phyloP scores from a whole-genome alignment of 2,888 invertebrate genomes.

The Chaetogeoica ovagalla region DNA sequence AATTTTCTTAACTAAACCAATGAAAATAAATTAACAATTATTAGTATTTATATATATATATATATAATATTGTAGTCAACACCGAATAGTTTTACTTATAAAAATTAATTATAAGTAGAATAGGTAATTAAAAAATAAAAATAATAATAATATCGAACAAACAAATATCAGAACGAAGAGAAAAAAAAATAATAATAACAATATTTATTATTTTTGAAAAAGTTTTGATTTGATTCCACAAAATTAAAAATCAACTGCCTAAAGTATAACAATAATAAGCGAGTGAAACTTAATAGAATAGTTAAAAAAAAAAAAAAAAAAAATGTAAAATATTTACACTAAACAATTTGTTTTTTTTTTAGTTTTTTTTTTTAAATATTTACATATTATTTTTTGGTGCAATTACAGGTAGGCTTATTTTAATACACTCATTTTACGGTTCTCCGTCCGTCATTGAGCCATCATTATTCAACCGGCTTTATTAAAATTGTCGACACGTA shows the following conservation, averaged over 20 bases:
- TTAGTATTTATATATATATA: slow-evolving; percentile 38
- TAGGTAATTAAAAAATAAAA: slow-evolving; percentile 25
- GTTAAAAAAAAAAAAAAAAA: slow-evolving; percentile 31
- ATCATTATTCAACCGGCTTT: slow-evolving; percentile 7
- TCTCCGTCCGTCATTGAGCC: slow-evolving; percentile 2
- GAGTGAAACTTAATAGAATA: slow-evolving; percentile 52
- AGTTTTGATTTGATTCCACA: slow-evolving; percentile 47
- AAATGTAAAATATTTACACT: slow-evolving; percentile 48
- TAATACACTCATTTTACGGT: slow-evolving; percentile 43
- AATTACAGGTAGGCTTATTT: slow-evolving; percentile 50
- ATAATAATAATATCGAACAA: slow-evolving; percentile 41
- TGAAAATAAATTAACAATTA: slow-evolving; percentile 49
- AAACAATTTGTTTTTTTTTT: slow-evolving; percentile 41
- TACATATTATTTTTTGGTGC: slow-evolving; percentile 51
- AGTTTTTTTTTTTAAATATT: slow-evolving; percentile 13
- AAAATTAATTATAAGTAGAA: slow-evolving; percentile 30
- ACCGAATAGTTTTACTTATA: slow-evolving; percentile 46
- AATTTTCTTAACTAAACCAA: slow-evolving; percentile 47
- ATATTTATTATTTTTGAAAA: slow-evolving; percentile 41
- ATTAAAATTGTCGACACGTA: neutral
- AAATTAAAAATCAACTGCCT: slow-evolving; percentile 49
- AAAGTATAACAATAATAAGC: slow-evolving; percentile 52
- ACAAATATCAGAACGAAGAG: slow-evolving; percentile 43
- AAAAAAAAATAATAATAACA: slow-evolving; percentile 49
- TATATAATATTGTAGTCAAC: slow-evolving; percentile 43